A percentile compares a stretch with the other conserved stretches of the same genome.
phyloP scores from a whole-genome alignment of 1,140 invertebrate genomes.

The Drosophila equinoxialis region DNA sequence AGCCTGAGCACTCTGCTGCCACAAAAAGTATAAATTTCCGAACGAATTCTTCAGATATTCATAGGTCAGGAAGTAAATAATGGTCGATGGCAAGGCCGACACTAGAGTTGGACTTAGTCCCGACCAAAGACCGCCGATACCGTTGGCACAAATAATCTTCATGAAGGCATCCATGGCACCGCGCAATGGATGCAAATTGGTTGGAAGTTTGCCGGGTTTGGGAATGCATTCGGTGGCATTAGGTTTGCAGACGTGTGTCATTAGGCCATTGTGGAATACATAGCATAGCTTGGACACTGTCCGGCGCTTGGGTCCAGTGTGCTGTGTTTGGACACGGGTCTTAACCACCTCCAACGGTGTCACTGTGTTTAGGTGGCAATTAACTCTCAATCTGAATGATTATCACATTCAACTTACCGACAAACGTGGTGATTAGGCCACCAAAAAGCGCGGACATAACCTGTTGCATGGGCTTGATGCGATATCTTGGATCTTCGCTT shows the following conservation, averaged over 20 bases:
- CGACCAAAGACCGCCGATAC: slow-evolving; percentile 96
- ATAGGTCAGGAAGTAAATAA: slow-evolving; percentile 98
- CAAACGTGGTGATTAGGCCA: slow-evolving; percentile 93
- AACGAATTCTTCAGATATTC: slow-evolving; percentile 91
- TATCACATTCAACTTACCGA: slow-evolving; percentile 86
- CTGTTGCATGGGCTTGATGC: slow-evolving; percentile 93
- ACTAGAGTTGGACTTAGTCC: slow-evolving; percentile 97
- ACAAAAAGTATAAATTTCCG: slow-evolving; percentile 84
- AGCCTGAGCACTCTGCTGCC: neutral
- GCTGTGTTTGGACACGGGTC: slow-evolving; percentile 97
- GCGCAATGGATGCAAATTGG: slow-evolving; percentile 90
- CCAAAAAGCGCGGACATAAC: slow-evolving; percentile 94
- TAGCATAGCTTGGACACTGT: slow-evolving; percentile 95
- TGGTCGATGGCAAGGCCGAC: slow-evolving; percentile 96
- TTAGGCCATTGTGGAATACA: slow-evolving; percentile 98
- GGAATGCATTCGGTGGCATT: slow-evolving; percentile 85
- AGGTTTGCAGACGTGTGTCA: slow-evolving; percentile 97
- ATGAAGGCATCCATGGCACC: slow-evolving; percentile 97
- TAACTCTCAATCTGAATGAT: neutral
- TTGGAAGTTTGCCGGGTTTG: slow-evolving; percentile 80
- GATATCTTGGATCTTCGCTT: slow-evolving; percentile 88
- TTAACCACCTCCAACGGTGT: slow-evolving; percentile 99
- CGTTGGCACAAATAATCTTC: slow-evolving; percentile 95
- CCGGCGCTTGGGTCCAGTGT: slow-evolving; percentile 92
- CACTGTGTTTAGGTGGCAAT: slow-evolving; percentile 86